A percentile compares a stretch with the other conserved stretches of the same genome.
phyloP scores from a whole-genome alignment of 1,140 invertebrate genomes.

The Acyrthosiphon pisum region DNA sequence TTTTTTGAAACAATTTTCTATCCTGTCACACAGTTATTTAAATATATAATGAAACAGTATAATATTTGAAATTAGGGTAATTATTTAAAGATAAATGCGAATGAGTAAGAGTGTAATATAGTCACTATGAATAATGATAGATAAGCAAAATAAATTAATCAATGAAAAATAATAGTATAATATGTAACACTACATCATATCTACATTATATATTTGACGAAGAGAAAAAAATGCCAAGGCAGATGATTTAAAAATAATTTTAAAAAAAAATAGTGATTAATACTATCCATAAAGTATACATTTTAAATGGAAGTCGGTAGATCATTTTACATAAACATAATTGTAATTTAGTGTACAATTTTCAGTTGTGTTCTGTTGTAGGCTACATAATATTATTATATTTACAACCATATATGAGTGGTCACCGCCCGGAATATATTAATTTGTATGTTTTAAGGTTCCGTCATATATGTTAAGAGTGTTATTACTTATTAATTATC shows the following conservation, averaged over 20 bases:
- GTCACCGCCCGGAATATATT: not conserved
- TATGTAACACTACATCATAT: not conserved
- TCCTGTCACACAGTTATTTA: not conserved
- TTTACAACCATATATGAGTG: not conserved
- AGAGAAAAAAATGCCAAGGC: not conserved
- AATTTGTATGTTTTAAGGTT: not conserved
- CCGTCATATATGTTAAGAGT: not conserved
- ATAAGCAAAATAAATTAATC: not conserved
- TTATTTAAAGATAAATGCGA: not conserved
- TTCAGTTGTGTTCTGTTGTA: too few species aligned
- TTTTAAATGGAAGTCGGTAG: not conserved
- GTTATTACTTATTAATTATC: not conserved
- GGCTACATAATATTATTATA: not conserved
- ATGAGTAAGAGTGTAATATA: not conserved
- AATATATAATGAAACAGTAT: not conserved
- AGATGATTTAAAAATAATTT: not conserved
- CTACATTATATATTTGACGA: not conserved
- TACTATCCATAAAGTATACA: not conserved
- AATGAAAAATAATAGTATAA: conserved; percentile 1
- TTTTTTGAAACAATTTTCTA: not conserved
- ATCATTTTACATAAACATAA: conserved; percentile 5
- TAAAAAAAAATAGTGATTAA: too few species aligned
- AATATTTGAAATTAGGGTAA: not conserved
- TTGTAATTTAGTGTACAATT: too few species aligned
- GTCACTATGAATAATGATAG: not conserved